A percentile compares a stretch with the other conserved stretches of the same genome.
These are phyloP conservation scores for Ditylenchus dipsaci DNA, from an alignment of 1,140 invertebrate genomes.

Conservation along the genomic window DNA sequence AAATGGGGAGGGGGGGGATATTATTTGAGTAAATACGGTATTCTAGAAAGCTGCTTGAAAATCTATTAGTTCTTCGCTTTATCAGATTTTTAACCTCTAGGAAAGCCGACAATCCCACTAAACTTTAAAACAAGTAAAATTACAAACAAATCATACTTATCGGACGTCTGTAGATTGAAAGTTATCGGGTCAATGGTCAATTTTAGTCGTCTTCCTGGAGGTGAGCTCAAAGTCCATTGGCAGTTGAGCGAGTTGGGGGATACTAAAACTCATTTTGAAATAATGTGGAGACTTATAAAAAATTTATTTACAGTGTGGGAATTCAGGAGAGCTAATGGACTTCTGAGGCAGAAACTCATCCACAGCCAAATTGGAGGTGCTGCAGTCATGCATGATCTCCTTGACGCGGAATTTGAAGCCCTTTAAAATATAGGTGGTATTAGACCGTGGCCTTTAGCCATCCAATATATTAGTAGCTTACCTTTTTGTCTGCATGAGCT, in stretches of 20 bases:
- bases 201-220: conserved; percentile 49
- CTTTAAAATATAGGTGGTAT: no score
- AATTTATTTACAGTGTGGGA: conserved; percentile 31
- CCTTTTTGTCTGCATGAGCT: neutral
- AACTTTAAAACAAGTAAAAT: no score
- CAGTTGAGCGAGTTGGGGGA: conserved; percentile 49
- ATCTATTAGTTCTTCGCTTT: no score
- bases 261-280: conserved; percentile 29
- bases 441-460: no score
- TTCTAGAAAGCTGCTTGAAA: no score
- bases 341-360: conserved; percentile 38
- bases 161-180: conserved; percentile 32
- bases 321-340: conserved; percentile 39
- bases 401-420: conserved; percentile 46
- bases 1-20: no score
- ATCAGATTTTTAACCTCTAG: no score
- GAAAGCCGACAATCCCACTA: no score
- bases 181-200: conserved; percentile 48
- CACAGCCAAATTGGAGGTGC: conserved; percentile 26
- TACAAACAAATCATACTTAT: neutral
- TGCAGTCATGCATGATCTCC: conserved; percentile 47
- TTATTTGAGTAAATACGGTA: no score
- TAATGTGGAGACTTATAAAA: conserved; percentile 1
- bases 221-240: conserved; percentile 42
- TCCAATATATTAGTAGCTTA: neutral